A percentile compares a stretch with the other conserved stretches of the same genome.
phyloP scores from a whole-genome alignment of 2,797 vertebrate species.

The Phalloptychus januarius region DNA sequence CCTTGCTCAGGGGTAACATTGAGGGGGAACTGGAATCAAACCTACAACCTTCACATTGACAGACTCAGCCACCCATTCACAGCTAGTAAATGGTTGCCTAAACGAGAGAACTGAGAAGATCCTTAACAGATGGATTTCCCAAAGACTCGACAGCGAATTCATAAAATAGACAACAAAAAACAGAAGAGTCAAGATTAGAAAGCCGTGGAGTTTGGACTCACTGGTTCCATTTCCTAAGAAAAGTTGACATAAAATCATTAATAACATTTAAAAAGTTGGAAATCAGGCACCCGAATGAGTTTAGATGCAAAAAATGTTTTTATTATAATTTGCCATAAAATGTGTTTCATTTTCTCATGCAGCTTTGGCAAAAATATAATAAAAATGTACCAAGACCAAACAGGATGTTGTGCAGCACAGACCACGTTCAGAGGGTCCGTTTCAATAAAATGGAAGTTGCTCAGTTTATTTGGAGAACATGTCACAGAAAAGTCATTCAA shows the following conservation, averaged over 20 bases:
- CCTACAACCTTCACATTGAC: too few species aligned
- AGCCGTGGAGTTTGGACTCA: neutral
- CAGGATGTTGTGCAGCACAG: neutral
- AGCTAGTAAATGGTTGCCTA: too few species aligned
- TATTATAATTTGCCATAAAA: constrained; percentile 11
- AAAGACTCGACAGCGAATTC: neutral
- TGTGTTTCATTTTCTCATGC: neutral
- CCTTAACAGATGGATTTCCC: neutral
- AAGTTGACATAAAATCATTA: neutral
- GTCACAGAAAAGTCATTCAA: constrained; percentile 27
- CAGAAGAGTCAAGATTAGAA: neutral
- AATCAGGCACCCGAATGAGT: neutral
- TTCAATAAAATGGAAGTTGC: neutral
- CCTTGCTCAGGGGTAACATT: too few species aligned
- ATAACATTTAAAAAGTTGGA: neutral
- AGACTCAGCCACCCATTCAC: too few species aligned
- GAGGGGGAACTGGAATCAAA: too few species aligned
- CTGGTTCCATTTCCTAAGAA: neutral
- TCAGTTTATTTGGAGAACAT: constrained; percentile 1
- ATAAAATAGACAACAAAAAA: neutral
- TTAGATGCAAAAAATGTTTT: neutral
- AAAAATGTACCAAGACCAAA: neutral
- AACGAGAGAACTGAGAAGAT: neutral
- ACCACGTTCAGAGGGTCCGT: neutral
- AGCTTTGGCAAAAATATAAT: constrained; percentile 8